Conservation (phyloP, 2,888 invertebrate genomes). For the Heteropelma amictum region DNA sequence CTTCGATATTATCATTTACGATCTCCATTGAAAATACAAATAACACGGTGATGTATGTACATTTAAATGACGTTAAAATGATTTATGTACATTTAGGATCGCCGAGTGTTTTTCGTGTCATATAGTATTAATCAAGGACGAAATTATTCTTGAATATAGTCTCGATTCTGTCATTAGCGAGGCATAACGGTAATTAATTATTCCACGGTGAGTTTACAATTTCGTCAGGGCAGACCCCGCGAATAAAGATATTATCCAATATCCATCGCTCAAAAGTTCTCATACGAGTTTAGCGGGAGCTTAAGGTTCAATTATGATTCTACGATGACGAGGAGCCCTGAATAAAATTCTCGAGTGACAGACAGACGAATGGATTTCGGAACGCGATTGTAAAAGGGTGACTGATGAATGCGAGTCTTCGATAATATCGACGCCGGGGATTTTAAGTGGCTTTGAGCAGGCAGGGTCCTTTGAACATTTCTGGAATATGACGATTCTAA, state of each 20-base stretch:
- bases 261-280: constrained; percentile 31
- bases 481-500: too few species aligned
- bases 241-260: background rate
- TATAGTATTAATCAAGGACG: too few species aligned
- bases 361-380: constrained; percentile 21
- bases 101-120: too few species aligned
- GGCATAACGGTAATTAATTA: constrained; percentile 55
- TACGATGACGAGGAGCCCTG: constrained; percentile 38
- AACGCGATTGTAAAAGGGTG: constrained; percentile 1
- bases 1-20: too few species aligned
- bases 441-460: background rate
- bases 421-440: background rate
- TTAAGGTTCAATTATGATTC: constrained; percentile 34
- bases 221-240: background rate
- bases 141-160: constrained; percentile 9
- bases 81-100: too few species aligned
- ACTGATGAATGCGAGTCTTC: constrained; percentile 2
- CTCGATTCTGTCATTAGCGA: constrained; percentile 52
- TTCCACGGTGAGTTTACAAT: constrained; percentile 52
- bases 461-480: too few species aligned
- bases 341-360: constrained; percentile 38
- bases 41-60: too few species aligned
- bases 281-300: constrained; percentile 31
- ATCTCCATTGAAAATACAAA: too few species aligned
- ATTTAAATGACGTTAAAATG: too few species aligned